Base-by-base conservation (phyloP, 2,888 invertebrate species). In the Zootermopsis nevadensis region DNA sequence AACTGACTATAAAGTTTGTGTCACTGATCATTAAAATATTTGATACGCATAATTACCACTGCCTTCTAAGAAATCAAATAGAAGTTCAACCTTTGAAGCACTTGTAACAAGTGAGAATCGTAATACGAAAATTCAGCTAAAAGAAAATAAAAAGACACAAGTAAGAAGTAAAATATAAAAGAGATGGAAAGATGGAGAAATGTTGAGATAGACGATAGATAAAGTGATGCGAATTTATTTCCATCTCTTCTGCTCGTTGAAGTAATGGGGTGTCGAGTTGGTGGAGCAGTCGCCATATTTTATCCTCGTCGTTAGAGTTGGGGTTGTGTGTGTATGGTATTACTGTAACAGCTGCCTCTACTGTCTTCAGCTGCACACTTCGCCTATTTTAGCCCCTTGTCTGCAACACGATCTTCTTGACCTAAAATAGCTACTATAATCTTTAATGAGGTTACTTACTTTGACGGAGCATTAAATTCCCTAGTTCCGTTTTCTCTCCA, bases 221-320 rank as follows among this genome's bases (percentile, higher is more conserved):
- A 77, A 77, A 77, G 53, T 33, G 48, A 76, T 77, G 77, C 55
- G 77, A 77, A 77, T 77, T 77, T 77, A 77, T 77, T 77, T 77
- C 77, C 77, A 77, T 77, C 77, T 77, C 77, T 55, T 48, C 77
- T 53, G 27, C 53, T 77, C 33, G 53, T 77, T 55, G 53, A 55
- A 77, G 77, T 77, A 77, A 77, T 77, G 77, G 77, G 35, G 77
- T 77, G 77, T 77, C 77, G 77, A 77, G 53, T 53, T 33, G 77
- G 22, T 55, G 77, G 55, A 48, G 77, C 77, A 55, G 77, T 77
- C 77, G 38, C 77, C 55, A 77, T 77, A 77, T 77, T 77, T 77
- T 77, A 77, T 55, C 8, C 76, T 22, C 33, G n/a, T 33, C 30
- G n/a, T 24, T 3, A 27, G 27, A n/a, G 8, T 2, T 6, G 27